Conservation (phyloP, 2,888 invertebrate genomes). For the Troides oblongomaculatus region DNA sequence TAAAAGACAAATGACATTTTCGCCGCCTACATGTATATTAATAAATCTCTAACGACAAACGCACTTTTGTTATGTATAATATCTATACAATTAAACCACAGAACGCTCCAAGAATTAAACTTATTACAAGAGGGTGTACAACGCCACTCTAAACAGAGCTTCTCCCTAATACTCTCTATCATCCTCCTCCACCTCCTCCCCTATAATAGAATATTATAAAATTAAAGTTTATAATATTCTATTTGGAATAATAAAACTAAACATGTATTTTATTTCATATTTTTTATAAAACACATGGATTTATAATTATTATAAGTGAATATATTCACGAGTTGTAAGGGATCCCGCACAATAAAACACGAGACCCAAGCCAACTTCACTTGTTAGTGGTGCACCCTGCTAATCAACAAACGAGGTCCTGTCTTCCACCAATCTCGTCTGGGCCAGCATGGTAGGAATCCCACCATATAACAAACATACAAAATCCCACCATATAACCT, state of each 20-base stretch:
- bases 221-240: background rate
- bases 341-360: too few species aligned
- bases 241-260: background rate
- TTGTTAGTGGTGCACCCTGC: too few species aligned
- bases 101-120: constrained; percentile 2
- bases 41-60: background rate
- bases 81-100: background rate
- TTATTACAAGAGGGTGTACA: background rate
- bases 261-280: background rate
- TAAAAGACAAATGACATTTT: background rate
- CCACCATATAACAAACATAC: too few species aligned
- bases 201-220: too few species aligned
- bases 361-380: too few species aligned
- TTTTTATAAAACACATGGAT: background rate
- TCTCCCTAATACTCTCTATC: background rate
- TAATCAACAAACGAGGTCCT: too few species aligned
- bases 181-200: background rate
- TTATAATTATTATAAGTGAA: background rate
- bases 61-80: background rate
- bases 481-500: too few species aligned
- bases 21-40: background rate
- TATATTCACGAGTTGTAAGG: too few species aligned
- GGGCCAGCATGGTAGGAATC: too few species aligned
- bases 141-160: background rate
- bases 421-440: too few species aligned